These are phyloP conservation scores for Halcyon malimbica DNA, from an alignment of 2,113 vertebrate species.

Conservation along the genomic window DNA sequence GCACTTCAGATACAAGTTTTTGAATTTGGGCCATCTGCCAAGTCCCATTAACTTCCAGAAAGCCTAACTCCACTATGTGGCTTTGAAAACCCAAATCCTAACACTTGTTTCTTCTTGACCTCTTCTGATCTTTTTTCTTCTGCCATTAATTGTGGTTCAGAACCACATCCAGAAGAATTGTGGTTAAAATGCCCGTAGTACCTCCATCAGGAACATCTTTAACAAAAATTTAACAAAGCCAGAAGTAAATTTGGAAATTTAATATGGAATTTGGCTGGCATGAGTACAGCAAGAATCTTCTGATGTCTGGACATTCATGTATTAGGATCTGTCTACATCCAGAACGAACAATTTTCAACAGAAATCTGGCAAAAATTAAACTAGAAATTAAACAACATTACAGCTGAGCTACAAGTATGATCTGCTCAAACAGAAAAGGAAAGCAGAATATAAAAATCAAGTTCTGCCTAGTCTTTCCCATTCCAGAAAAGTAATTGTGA, in stretches of 20 bases:
- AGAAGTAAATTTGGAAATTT: not conserved
- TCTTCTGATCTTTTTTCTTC: not conserved
- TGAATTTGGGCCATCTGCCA: slow-evolving; percentile 5
- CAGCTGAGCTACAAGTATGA: not conserved
- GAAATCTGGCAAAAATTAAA: not conserved
- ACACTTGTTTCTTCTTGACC: slow-evolving; percentile 9
- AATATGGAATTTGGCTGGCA: no score
- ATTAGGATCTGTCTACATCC: not conserved
- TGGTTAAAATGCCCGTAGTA: not conserved
- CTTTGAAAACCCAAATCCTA: slow-evolving; percentile 1
- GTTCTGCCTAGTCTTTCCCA: not conserved
- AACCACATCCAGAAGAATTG: not conserved
- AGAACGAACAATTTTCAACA: not conserved
- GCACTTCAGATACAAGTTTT: not conserved
- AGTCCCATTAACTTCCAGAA: slow-evolving; percentile 3
- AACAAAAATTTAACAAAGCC: not conserved
- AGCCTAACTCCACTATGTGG: not conserved
- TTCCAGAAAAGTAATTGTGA: not conserved
- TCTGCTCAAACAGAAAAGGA: not conserved
- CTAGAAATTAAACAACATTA: not conserved
- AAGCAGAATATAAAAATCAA: not conserved
- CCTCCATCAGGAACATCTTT: not conserved
- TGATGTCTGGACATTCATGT: not conserved
- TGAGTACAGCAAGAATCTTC: not conserved
- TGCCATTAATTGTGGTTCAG: not conserved